phyloP scores from a whole-genome alignment of 2,113 vertebrate species.

The Sialia sialis region DNA sequence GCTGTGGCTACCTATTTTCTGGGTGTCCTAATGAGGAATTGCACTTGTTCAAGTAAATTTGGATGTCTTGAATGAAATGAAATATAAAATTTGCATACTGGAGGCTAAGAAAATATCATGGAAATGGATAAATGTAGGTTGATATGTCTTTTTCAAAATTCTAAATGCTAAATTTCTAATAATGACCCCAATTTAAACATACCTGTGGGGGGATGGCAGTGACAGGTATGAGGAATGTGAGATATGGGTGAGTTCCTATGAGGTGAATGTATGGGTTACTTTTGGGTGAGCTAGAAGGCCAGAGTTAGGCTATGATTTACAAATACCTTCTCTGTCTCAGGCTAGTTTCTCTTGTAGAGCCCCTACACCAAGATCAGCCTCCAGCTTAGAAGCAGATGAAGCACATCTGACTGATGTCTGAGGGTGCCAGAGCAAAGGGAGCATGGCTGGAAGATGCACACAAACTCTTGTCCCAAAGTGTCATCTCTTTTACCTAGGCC shows the following conservation, averaged over 20 bases:
- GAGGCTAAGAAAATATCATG: background rate
- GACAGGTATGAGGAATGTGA: background rate
- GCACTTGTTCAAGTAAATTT: background rate
- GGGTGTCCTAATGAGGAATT: background rate
- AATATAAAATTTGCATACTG: background rate
- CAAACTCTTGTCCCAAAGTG: background rate
- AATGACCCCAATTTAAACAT: background rate
- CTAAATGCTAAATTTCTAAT: background rate
- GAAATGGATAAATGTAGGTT: background rate
- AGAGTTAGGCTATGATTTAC: background rate
- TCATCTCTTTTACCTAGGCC: background rate
- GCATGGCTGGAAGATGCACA: background rate
- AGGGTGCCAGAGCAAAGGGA: background rate
- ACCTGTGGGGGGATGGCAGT: background rate
- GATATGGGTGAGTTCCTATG: fast-evolving
- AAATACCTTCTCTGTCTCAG: background rate
- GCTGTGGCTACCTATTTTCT: background rate
- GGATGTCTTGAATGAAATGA: background rate
- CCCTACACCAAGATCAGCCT: background rate
- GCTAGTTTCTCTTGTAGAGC: background rate
- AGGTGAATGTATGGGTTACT: background rate
- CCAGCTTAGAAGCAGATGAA: background rate
- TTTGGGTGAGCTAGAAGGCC: background rate
- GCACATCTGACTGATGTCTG: background rate
- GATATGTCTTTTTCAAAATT: background rate